Conservation (phyloP, 2,113 vertebrate genomes). For the Bubo bubo region DNA sequence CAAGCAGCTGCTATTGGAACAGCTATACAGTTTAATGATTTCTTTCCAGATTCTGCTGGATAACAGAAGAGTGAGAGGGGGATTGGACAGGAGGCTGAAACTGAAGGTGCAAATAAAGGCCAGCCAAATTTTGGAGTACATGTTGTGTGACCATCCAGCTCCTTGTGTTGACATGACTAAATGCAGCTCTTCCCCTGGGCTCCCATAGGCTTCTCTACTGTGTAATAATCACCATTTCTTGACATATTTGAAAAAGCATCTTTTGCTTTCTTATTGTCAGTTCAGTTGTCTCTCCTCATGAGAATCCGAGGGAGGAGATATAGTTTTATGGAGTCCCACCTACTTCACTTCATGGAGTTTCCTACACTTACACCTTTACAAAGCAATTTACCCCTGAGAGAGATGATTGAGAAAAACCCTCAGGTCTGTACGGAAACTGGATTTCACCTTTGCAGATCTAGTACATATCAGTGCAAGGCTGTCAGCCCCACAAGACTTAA, state of each 20-base stretch:
- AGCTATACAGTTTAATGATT: not conserved
- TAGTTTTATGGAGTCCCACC: not conserved
- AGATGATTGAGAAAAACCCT: not conserved
- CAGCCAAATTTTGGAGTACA: slow-evolving; percentile 62
- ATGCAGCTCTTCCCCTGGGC: not conserved
- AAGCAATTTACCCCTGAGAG: not conserved
- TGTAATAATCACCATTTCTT: not conserved
- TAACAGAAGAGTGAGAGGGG: not conserved
- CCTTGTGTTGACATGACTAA: slow-evolving; percentile 13
- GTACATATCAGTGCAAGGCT: not conserved
- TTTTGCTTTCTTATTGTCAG: not conserved
- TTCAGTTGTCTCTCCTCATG: not conserved
- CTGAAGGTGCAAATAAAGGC: slow-evolving; percentile 64
- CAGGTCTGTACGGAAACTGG: not conserved
- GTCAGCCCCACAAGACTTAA: not conserved
- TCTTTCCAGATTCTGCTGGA: slow-evolving; percentile 59
- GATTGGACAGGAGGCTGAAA: not conserved
- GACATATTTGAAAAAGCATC: not conserved
- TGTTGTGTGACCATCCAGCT: not conserved
- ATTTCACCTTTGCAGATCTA: not conserved
- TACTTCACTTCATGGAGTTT: not conserved
- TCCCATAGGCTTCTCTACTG: not conserved
- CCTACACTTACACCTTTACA: not conserved
- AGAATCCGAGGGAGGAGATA: not conserved
- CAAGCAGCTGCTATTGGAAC: slow-evolving; percentile 62